Evolutionary conservation across 2,113 vertebrate genomes (phyloP).

Genomic region (Terrapene triunguis): DNA sequence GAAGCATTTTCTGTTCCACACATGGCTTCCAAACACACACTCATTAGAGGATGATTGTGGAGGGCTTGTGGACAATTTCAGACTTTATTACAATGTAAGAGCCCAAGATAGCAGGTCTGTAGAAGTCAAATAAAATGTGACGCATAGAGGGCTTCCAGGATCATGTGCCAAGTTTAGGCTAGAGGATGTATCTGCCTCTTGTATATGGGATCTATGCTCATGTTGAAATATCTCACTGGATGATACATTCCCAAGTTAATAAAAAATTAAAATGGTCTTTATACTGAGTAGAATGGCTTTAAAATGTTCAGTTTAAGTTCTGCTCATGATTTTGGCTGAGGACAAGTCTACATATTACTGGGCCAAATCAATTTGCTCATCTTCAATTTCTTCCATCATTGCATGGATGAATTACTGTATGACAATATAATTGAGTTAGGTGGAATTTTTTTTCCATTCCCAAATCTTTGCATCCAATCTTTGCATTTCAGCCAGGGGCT

Average conservation of each 20-base stretch:
- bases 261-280: neutral
- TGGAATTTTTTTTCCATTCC: neutral
- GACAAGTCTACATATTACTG: neutral
- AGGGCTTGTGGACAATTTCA: neutral
- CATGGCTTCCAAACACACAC: neutral
- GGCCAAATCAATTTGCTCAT: neutral
- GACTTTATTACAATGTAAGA: neutral
- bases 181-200: neutral
- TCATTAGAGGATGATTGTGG: neutral
- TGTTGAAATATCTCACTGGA: neutral
- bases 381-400: neutral
- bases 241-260: neutral
- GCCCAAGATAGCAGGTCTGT: neutral
- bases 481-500: neutral
- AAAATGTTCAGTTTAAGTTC: neutral
- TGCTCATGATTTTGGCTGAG: neutral
- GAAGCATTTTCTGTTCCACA: neutral
- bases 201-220: neutral
- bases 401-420: neutral
- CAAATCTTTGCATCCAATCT: neutral
- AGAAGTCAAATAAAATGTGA: neutral
- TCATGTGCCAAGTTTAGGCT: neutral
- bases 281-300: neutral
- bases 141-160: neutral
- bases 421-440: neutral